Evolutionary conservation across 2,113 vertebrate genomes (phyloP).

Genomic region (Lagopus muta): DNA sequence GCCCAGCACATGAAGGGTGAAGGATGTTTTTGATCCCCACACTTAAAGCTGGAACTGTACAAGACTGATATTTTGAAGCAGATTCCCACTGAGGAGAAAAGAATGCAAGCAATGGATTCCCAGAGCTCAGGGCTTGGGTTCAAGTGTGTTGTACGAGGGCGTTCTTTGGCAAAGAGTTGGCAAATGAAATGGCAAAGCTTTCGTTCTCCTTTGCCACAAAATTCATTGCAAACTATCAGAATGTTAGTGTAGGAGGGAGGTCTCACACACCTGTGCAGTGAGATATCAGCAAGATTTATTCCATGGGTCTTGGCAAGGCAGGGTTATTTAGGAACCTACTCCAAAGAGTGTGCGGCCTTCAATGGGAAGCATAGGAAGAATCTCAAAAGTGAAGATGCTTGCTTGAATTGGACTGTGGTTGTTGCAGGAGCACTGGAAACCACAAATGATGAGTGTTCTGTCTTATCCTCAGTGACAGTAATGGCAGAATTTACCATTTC

Average conservation of each 20-base stretch:
- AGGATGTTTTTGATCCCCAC: neutral
- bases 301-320: neutral
- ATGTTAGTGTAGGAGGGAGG: neutral
- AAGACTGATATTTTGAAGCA: neutral
- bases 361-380: neutral
- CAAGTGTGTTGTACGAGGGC: neutral
- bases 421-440: neutral
- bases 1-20: rapidly evolving
- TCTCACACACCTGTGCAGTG: rapidly evolving
- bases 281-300: rapidly evolving
- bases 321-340: rapidly evolving
- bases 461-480: neutral
- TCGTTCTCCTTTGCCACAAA: neutral
- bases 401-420: neutral
- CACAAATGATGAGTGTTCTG: neutral
- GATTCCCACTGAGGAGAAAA: neutral
- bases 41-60: neutral
- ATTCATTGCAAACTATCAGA: neutral
- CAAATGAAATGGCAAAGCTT: rapidly evolving
- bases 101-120: neutral
- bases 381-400: neutral
- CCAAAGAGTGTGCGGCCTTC: neutral
- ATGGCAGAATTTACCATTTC: neutral
- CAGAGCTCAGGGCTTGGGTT: neutral
- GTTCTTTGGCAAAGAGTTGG: rapidly evolving